Base-by-base conservation (phyloP, 2,113 vertebrate species). In the Dunckerocampus dactyliophorus region DNA sequence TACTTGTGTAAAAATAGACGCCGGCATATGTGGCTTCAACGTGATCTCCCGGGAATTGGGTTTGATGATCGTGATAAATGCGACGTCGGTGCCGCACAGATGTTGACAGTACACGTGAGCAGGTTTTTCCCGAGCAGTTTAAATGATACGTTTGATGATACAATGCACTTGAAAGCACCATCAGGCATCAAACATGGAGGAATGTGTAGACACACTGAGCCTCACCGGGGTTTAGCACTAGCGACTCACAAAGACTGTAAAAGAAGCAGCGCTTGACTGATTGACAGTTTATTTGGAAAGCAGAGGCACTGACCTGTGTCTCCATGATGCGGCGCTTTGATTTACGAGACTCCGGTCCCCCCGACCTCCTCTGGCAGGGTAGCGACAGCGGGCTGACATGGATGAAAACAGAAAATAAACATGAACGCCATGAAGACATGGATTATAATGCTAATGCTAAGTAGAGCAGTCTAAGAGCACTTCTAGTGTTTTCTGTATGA, bases 281-380 rank as follows among this genome's bases (percentile, higher is more conserved):
- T 70, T 85, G 84, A 83, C 79, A 75, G 79, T 57, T 85, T 76
- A 75, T 86, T 85, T 71, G 74, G 75, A 71, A 75, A 64, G 42
- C 65, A 59, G 24, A 83, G 17, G 67, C 71, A 82, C 90, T 89
- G 87, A 92, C 91, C 91, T 92, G 89, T 73, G 91, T 89, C 85
- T 92, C 91, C 13, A 78, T 81, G 77, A 90, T 86, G 81, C 90
- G 89, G 3, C 89, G 88, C 80, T 91, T 91, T 68, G 89, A 88
- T 88, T 92, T 92, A 54, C 89, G 90, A 0, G 88, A 68, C 68
- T 91, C 91, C 0, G 79, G 47, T 43, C 82, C 89, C 49, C 63
- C 86, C 6, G 62, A 67, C 87, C 84, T 88, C 78, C 89, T 88
- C 74, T 91, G 90, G 73, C 89, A 91, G 55, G 89, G 80, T 49